Conservation (phyloP, 2,888 invertebrate genomes). For the Mimumesa dahlbomi region DNA sequence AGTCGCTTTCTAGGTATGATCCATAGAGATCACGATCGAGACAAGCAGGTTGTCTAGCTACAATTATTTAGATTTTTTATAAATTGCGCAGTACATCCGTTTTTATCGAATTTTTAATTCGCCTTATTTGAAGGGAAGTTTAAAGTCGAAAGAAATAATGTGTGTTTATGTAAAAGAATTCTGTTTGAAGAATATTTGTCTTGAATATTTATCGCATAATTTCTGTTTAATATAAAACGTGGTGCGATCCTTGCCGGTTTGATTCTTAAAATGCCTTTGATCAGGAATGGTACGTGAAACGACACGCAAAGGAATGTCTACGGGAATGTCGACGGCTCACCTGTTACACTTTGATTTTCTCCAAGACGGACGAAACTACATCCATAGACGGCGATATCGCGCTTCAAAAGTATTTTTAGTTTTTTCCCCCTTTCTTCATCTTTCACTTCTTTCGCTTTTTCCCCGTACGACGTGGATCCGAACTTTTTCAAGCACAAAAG, state of each 20-base stretch:
- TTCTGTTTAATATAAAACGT: neutral
- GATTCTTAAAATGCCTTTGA: neutral
- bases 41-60: no score
- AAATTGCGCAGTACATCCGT: no score
- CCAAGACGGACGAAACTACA: constrained; percentile 1
- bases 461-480: neutral
- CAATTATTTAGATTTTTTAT: no score
- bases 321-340: constrained; percentile 33
- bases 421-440: neutral
- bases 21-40: constrained; percentile 16
- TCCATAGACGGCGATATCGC: neutral
- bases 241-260: no score
- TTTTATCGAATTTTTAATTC: constrained; percentile 34
- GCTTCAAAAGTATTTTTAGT: neutral
- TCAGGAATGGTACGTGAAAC: neutral
- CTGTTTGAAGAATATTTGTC: no score
- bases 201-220: neutral
- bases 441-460: neutral
- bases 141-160: neutral
- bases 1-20: neutral
- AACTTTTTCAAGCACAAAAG: constrained; percentile 27
- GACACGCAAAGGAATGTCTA: constrained; percentile 7
- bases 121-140: neutral
- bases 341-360: constrained; percentile 39
- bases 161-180: no score